phyloP scores from a whole-genome alignment of 2,797 vertebrate species.

The Selene dorsalis region DNA sequence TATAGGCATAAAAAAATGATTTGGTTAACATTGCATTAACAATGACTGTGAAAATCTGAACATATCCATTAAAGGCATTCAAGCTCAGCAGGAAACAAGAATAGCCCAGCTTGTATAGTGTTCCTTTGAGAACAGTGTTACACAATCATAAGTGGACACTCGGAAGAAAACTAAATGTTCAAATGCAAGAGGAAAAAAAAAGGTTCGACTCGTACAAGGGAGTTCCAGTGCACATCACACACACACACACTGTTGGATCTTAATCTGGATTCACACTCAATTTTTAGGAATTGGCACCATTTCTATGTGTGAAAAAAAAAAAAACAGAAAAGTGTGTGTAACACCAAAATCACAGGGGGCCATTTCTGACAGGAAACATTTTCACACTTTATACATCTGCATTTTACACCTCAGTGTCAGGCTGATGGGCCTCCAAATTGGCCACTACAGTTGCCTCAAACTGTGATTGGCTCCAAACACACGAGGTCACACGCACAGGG shows the following conservation, averaged over 20 bases:
- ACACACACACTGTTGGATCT: background rate
- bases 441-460: slow-evolving; percentile 17
- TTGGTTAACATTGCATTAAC: background rate
- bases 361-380: slow-evolving; percentile 45
- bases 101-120: background rate
- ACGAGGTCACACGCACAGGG: background rate
- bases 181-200: background rate
- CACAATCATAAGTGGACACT: background rate
- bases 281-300: slow-evolving; percentile 34
- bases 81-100: background rate
- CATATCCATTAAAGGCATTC: background rate
- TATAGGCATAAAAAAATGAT: too few relatives aligned
- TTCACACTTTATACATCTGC: slow-evolving; percentile 63
- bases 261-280: background rate
- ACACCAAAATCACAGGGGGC: slow-evolving; percentile 23
- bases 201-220: background rate
- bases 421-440: slow-evolving; percentile 29
- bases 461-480: slow-evolving; percentile 24
- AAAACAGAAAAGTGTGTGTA: slow-evolving; percentile 22
- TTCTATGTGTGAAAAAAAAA: slow-evolving; percentile 21
- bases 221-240: background rate
- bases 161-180: background rate
- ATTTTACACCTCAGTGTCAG: slow-evolving; percentile 50
- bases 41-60: background rate
- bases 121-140: background rate